Base-by-base conservation (phyloP, 2,888 invertebrate species). In the Nowickia ferox region DNA sequence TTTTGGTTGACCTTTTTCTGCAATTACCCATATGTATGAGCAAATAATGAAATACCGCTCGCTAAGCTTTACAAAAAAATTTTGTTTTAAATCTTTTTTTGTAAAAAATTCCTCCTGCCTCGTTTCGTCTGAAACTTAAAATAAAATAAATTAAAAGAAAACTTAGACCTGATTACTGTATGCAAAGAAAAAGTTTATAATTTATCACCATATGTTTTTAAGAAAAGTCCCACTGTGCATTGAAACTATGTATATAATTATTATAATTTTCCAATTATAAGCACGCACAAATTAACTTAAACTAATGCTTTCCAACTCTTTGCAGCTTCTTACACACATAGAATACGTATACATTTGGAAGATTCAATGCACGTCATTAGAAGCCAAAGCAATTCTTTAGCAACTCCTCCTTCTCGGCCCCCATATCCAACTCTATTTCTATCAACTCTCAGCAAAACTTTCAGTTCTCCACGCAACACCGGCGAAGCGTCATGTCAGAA, bases 401-500 rank as follows among this genome's bases (percentile, higher is more conserved):
- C 65, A 55, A 19, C 48, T 77, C 80, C 75, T 80, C 22, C 76
- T 76, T 77, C 69, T 78, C 69, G 46, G 53, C 66, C 57, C 81
- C 71, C n/a, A 40, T 19, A 10, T 63, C 55, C 71, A 72, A 11
- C 30, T 55, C 46, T 46, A 53, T 38, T 46, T 53, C 59, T 68
- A 30, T 48, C 81, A 53, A 38, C 46, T 22, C 51, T 75, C 71
- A 51, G 59, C 19, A 55, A 77, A 11, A 74, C 63, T 51, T 74
- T 65, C n/a, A 69, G 10, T 65, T 81, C 66, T 71, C 13, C 15
- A 46, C 19, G 22, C 38, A 13, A 71, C 40, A 83, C 19, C 75
- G 46, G 40, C 19, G 13, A 86, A 72, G 78, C 83, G 86, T 72
- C 83, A 91, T 91, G 91, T 91, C 91, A 88, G 89, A 90, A 74